A percentile compares a stretch with the other conserved stretches of the same genome.
Conservation (phyloP, 64 coral and sea anemone genomes). For the Pocillopora damicornis region DNA sequence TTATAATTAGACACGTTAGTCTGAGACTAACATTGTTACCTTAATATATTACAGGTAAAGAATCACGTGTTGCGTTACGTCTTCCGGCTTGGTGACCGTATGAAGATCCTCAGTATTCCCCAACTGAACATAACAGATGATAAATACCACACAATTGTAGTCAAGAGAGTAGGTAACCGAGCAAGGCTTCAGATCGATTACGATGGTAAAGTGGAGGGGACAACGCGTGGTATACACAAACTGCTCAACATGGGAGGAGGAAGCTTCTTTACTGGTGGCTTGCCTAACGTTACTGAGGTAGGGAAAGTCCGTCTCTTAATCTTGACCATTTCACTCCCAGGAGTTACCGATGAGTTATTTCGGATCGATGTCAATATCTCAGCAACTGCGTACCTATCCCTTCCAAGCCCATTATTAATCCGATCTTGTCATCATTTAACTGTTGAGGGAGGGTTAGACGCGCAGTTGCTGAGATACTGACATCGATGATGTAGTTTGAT, state of each 20-base stretch:
- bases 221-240: slow-evolving; percentile 60
- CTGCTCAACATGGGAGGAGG: slow-evolving; percentile 86
- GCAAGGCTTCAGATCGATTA: slow-evolving; percentile 91
- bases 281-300: slow-evolving; percentile 82
- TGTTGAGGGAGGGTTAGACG: no score
- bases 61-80: slow-evolving; percentile 74
- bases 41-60: slow-evolving; percentile 59
- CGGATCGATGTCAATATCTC: no score
- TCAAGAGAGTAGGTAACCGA: slow-evolving; percentile 66
- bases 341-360: neutral
- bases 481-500: no score
- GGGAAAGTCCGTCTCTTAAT: neutral
- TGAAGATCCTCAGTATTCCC: slow-evolving; percentile 75
- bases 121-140: slow-evolving; percentile 82
- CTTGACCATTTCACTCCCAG: neutral
- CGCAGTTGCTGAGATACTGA: no score
- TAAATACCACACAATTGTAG: slow-evolving; percentile 76
- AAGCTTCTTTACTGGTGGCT: slow-evolving; percentile 84
- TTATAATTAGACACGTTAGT: no score
- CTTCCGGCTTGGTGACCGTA: slow-evolving; percentile 72
- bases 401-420: no score
- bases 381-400: no score
- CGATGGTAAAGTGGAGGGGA: slow-evolving; percentile 64
- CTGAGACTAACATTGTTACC: neutral
- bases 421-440: no score